Conservation (phyloP, 2,113 vertebrate species). For the Aplodontia rufa region DNA sequence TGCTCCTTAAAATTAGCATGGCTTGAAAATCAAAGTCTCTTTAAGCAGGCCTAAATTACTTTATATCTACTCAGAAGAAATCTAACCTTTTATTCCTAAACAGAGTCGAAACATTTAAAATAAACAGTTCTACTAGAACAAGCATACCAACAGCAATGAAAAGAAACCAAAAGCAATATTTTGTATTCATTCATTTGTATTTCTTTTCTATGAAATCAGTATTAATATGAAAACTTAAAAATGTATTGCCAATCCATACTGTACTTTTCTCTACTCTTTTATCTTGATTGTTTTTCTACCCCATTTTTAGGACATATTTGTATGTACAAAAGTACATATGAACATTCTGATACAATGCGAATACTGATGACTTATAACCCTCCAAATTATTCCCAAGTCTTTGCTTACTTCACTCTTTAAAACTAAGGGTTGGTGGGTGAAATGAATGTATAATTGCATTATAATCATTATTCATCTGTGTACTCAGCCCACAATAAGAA, state of each 20-base stretch:
- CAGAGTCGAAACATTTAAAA: conserved; percentile 64
- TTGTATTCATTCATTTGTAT: not conserved
- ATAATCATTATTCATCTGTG: no score
- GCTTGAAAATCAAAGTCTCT: conserved; percentile 25
- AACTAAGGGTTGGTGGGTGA: not conserved
- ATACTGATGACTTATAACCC: not conserved
- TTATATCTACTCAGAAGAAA: conserved; percentile 28
- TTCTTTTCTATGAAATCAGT: not conserved
- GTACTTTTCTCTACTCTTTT: not conserved
- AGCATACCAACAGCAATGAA: not conserved
- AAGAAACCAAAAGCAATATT: not conserved
- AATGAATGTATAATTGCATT: not conserved
- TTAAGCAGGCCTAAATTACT: not conserved
- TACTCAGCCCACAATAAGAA: not conserved
- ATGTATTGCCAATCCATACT: not conserved
- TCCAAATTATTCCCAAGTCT: not conserved
- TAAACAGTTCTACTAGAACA: conserved; percentile 54
- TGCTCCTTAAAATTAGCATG: not conserved
- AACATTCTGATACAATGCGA: not conserved
- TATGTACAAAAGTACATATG: not conserved
- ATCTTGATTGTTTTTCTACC: not conserved
- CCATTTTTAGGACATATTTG: not conserved
- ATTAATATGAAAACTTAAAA: not conserved
- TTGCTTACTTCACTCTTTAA: not conserved
- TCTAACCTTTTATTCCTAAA: conserved; percentile 58